Percentiles rank a stretch among this genome's conserved stretches.
phyloP scores from a whole-genome alignment of 2,797 vertebrate species.

The Sylvia borin region DNA sequence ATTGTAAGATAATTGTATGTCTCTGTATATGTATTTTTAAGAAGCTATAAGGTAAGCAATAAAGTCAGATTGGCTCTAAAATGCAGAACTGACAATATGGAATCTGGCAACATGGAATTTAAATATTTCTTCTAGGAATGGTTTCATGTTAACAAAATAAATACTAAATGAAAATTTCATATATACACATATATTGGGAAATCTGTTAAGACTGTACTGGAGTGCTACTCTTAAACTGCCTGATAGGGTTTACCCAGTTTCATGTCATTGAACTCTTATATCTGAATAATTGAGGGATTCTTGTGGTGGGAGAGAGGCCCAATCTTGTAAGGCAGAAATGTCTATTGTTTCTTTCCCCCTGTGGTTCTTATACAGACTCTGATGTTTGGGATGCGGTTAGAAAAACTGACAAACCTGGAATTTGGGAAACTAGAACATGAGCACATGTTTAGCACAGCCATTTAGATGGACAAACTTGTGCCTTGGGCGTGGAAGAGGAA shows the following conservation, averaged over 20 bases:
- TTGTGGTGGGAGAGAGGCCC: fast-evolving
- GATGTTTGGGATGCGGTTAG: background rate
- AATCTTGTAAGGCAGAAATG: background rate
- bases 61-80: background rate
- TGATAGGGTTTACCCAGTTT: background rate
- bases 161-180: background rate
- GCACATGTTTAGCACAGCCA: background rate
- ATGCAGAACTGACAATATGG: background rate
- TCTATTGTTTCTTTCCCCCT: background rate
- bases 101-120: background rate
- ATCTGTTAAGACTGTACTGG: background rate
- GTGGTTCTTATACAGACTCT: background rate
- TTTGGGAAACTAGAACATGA: background rate
- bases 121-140: background rate
- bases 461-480: background rate
- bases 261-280: background rate
- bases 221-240: background rate
- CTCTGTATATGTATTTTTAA: background rate
- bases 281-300: background rate
- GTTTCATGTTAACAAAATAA: background rate
- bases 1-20: background rate
- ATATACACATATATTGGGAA: background rate
- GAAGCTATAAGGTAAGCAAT: background rate
- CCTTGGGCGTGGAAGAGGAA: background rate
- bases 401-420: background rate